Evolutionary conservation across 2,888 invertebrate species (phyloP), one percentile per base, ranked within the genome.

Genomic region (Eupeodes luniger): DNA sequence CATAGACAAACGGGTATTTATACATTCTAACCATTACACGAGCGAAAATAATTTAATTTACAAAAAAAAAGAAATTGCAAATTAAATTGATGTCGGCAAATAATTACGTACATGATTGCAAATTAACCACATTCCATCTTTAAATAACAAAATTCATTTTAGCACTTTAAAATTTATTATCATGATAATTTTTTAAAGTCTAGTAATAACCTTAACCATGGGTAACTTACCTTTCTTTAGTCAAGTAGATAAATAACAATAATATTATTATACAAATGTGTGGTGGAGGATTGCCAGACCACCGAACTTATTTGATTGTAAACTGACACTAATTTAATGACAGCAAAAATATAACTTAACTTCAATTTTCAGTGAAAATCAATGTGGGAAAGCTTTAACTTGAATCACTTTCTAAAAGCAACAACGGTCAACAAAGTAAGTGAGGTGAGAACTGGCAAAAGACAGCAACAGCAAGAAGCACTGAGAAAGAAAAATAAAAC

Each of bases 281-380:
- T 27, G 4, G 27, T 27, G 27, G 27, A 14, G 53, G 14, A 34
- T n/a, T 16, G 40, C 4, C 1, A 19, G 64, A 57, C 36, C 44
- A 75, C 74, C 64, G 55, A 62, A 44, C 57, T 6, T 77, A 47
- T 66, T 49, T 27, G 34, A n/a, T 34, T 75, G 62, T 69, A 59
- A 70, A 40, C 74, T 36, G 78, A 53, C 57, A 86, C 86, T 83
- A 64, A 78, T 74, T 78, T 49, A 19, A 75, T 62, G 44, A 69
- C 40, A 70, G 55, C 70, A 67, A 69, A 34, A 49, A 69, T 78
- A 7, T 7, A 53, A 34, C 36, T 64, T 36, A 36, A 51, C 14
- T 62, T 74, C 10, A 55, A 55, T 78, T 10, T 62, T 74, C 12
- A 55, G 61, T 78, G 82, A 82, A 82, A 86, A 51, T 75, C 69